Evolutionary conservation across 2,113 vertebrate species (phyloP), one percentile per base, ranked within the genome.

Genomic region (Odobenus rosmarus): DNA sequence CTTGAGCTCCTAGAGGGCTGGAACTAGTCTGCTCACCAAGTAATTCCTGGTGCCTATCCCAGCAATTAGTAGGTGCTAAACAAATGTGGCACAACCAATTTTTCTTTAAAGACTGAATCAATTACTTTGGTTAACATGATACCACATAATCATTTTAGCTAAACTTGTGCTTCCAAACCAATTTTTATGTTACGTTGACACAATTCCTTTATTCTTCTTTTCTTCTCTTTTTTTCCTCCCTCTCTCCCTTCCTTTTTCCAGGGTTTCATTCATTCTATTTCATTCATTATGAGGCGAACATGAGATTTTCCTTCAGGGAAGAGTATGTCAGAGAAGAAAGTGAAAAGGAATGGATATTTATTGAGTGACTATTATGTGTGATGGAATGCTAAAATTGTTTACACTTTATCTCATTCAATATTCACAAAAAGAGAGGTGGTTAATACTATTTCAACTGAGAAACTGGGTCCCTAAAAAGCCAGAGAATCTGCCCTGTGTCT

Each of bases 271-370:
- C 21, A 21, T 93, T 61, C 42, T 51, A 3, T 77, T 33, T 46
- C 21, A 72, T n/a, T 89, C 31, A 61, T n/a, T 36, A 4, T 69
- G 4, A 91, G 36, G 51, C 0, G 55, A 80, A 74, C 19, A 0
- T 74, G 72, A 89, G 5, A 39, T 74, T 90, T 90, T 96, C 64
- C 59, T 85, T 76, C 72, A 93, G 28, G 14, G 96, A 91, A 96
- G 19, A 93, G 4, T 18, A 33, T 36, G 13, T 81, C 21, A 77
- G 8, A n/a, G 15, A 84, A 95, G 21, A 85, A 49, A 84, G 31
- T 51, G 11, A 94, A 85, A 76, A 8, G 8, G 5, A 64, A 39
- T 74, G n/a, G 19, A 36, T 64, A 59, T 19, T 96, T 57, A 64
- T 4, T 88, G 46, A 77, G 46, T 84, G 23, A 61, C 31, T 76